A percentile compares a stretch with the other conserved stretches of the same genome.
These are phyloP conservation scores for Isotomurus palustris DNA, from an alignment of 2,888 invertebrate genomes.

Conservation along the genomic window DNA sequence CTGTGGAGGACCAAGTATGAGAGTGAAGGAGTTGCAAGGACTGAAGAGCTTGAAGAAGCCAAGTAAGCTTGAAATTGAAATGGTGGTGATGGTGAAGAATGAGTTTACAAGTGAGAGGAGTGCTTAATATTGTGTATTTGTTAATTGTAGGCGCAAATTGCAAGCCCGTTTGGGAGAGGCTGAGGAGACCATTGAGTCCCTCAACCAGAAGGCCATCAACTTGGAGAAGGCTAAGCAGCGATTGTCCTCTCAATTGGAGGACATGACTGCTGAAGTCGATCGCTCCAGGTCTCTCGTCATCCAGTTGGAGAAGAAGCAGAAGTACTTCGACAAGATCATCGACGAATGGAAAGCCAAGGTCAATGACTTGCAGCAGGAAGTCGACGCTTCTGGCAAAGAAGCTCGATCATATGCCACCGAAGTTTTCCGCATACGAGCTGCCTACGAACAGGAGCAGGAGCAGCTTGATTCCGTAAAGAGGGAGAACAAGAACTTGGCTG, in stretches of 20 bases:
- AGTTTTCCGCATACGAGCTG: slow-evolving; percentile 95
- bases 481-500: slow-evolving; percentile 99
- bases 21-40: slow-evolving; percentile 90
- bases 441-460: slow-evolving; percentile 95
- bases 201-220: slow-evolving; percentile 94
- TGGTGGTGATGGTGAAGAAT: slow-evolving; percentile 54
- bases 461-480: slow-evolving; percentile 95
- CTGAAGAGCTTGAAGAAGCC: slow-evolving; percentile 90
- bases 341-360: slow-evolving; percentile 99
- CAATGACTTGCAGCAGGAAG: slow-evolving; percentile 92
- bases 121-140: not conserved
- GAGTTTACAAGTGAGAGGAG: not conserved
- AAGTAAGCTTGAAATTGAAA: slow-evolving; percentile 57
- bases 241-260: slow-evolving; percentile 94
- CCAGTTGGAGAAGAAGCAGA: slow-evolving; percentile 98
- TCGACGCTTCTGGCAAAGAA: slow-evolving; percentile 98
- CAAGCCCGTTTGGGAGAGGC: slow-evolving; percentile 95
- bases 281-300: slow-evolving; percentile 92
- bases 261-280: slow-evolving; percentile 95
- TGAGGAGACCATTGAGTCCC: slow-evolving; percentile 94
- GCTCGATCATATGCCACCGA: slow-evolving; percentile 99
- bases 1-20: slow-evolving; percentile 99
- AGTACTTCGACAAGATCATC: slow-evolving; percentile 99
- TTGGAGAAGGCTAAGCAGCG: slow-evolving; percentile 98
- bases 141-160: slow-evolving; percentile 65